A percentile compares a stretch with the other conserved stretches of the same genome.
Evolutionary conservation across 2,797 vertebrate species (phyloP).

Genomic region (Acestrorhynchus altus): DNA sequence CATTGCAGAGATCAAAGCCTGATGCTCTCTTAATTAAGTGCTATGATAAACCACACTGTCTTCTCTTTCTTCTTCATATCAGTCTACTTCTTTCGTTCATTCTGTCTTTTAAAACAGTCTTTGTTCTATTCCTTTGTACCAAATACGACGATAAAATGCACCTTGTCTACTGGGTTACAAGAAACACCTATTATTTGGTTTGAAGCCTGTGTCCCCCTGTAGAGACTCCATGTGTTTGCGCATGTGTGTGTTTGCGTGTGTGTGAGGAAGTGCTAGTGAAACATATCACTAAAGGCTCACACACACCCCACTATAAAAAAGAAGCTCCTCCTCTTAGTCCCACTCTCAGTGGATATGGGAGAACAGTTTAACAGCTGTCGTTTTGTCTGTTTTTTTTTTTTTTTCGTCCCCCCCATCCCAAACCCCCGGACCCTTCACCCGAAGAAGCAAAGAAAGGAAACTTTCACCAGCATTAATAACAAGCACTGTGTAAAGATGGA

Average conservation of each 20-base stretch:
- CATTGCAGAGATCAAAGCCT: constrained; percentile 73
- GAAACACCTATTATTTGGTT: constrained; percentile 77
- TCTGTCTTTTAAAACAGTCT: constrained; percentile 64
- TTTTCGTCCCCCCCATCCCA: not conserved
- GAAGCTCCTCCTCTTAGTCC: constrained; percentile 43
- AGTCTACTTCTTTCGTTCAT: constrained; percentile 31
- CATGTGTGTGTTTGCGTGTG: constrained; percentile 36
- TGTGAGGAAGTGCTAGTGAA: constrained; percentile 74
- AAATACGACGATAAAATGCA: constrained; percentile 59
- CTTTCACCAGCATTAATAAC: constrained; percentile 25
- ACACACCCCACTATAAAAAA: constrained; percentile 11
- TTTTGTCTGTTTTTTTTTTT: not conserved
- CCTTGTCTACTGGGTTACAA: constrained; percentile 68
- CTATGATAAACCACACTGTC: constrained; percentile 73
- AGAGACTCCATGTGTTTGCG: constrained; percentile 63
- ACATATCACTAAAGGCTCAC: constrained; percentile 49
- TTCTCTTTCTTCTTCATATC: too few relatives aligned
- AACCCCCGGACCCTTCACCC: too few relatives aligned
- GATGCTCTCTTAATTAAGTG: constrained; percentile 77
- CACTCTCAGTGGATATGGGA: constrained; percentile 5
- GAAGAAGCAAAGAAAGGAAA: constrained; percentile 8
- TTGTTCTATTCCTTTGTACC: constrained; percentile 66
- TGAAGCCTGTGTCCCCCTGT: constrained; percentile 69
- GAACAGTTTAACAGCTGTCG: constrained; percentile 7
- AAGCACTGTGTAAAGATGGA: constrained; percentile 66